Evolutionary conservation across 1,140 invertebrate species (phyloP).

Genomic region (Magallana ariakensis): DNA sequence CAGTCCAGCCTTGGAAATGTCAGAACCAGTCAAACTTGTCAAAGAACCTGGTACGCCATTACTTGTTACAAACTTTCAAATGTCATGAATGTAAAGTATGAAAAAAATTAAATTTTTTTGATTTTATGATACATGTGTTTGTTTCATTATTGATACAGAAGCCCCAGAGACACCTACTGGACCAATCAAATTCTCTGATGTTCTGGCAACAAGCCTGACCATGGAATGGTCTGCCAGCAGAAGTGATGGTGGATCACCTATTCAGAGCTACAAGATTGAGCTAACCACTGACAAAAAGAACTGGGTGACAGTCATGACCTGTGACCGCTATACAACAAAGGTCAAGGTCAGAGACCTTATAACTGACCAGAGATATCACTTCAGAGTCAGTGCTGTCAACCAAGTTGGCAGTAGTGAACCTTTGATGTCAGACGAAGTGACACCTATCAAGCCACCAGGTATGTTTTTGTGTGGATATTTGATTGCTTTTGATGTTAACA

Average conservation of each 20-base stretch:
- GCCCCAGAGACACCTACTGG: conserved; percentile 91
- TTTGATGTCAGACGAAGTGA: conserved; percentile 92
- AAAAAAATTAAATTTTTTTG: conserved; percentile 62
- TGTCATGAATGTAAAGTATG: background rate
- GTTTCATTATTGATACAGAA: conserved; percentile 46
- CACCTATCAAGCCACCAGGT: conserved; percentile 87
- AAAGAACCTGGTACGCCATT: conserved; percentile 73
- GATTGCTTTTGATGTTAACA: background rate
- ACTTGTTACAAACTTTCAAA: no score
- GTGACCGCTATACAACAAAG: conserved; percentile 80
- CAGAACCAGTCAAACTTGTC: conserved; percentile 69
- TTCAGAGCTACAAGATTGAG: conserved; percentile 96
- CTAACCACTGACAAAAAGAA: conserved; percentile 93
- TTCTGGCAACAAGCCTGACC: conserved; percentile 96
- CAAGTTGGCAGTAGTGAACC: conserved; percentile 93
- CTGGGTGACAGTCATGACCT: conserved; percentile 92
- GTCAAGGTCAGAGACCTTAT: conserved; percentile 81
- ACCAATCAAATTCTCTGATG: conserved; percentile 93
- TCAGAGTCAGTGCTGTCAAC: conserved; percentile 91
- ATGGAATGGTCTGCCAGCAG: conserved; percentile 91
- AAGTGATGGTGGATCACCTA: conserved; percentile 92
- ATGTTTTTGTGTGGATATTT: conserved; percentile 38
- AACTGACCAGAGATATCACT: conserved; percentile 82
- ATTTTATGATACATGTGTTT: background rate
- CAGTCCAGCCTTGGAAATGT: conserved; percentile 67